phyloP scores from a whole-genome alignment of 2,888 invertebrate species.

The Aphodius granarius region DNA sequence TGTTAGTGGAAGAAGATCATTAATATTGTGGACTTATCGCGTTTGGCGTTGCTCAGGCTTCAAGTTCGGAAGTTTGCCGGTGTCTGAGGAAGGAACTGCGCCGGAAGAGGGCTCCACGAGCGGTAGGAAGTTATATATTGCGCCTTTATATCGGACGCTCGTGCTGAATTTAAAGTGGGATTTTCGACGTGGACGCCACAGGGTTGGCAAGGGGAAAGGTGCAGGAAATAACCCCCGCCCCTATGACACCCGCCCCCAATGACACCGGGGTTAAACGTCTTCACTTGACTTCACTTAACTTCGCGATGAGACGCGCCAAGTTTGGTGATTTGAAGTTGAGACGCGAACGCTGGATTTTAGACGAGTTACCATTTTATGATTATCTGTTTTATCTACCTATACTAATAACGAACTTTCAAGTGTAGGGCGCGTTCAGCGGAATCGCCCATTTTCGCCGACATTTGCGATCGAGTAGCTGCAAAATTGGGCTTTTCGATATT shows the following conservation, averaged over 20 bases:
- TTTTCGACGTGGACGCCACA: constrained; percentile 25
- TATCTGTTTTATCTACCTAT: constrained; percentile 18
- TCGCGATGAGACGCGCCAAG: too few species aligned
- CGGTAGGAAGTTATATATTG: constrained; percentile 38
- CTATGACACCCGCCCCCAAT: background rate
- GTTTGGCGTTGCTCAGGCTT: constrained; percentile 10
- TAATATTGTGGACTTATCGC: constrained; percentile 41
- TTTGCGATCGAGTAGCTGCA: too few species aligned
- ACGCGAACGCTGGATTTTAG: background rate
- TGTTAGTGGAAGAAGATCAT: constrained; percentile 30
- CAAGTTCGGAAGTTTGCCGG: constrained; percentile 34
- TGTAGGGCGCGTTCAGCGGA: too few species aligned
- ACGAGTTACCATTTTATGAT: constrained; percentile 9
- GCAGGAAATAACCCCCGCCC: background rate
- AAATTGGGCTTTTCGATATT: too few species aligned
- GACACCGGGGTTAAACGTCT: background rate
- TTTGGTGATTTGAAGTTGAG: background rate
- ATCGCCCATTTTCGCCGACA: too few species aligned
- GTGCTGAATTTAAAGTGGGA: constrained; percentile 42
- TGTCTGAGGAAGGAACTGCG: constrained; percentile 34
- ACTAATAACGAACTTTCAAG: too few species aligned
- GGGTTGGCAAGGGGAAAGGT: too few species aligned
- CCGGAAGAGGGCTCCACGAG: constrained; percentile 26
- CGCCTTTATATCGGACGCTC: constrained; percentile 36
- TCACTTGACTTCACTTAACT: background rate